Evolutionary conservation across 1,140 invertebrate genomes (phyloP), one percentile per base, ranked within the genome.

Genomic region (Anastrepha obliqua): DNA sequence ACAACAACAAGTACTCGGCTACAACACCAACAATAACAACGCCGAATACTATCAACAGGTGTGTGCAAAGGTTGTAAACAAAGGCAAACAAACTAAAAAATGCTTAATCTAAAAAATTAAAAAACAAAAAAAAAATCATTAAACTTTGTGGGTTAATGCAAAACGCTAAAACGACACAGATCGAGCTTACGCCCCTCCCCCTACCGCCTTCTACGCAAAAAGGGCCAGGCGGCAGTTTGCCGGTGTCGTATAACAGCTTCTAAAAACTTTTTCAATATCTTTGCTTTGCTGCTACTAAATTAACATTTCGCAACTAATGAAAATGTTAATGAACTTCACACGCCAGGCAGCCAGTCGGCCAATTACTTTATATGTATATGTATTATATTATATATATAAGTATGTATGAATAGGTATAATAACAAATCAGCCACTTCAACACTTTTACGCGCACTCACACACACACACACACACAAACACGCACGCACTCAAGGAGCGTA

Each of bases 251-350:
- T 44, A 60, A 60, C 39, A 9, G 59, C 59, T 86, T 17, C 17
- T 62, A 39, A 60, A 39, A 15, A 65, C 74, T 87, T 89, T 89
- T 90, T 90, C 88, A 87, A 86, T 90, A 81, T 90, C 89, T 90
- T 89, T 88, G 89, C 67, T 60, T 15, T 58, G 87, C n/a, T 64
- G 17, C 51, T 78, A 42, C 64, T 20, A 65, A 59, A 87, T 87
- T 87, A 85, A 89, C 89, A 89, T 91, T 92, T 91, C 90, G 88
- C 91, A 91, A 91, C 91, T 90, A 91, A 91, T 90, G 90, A 92
- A 92, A 74, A 88, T 88, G 87, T 88, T 88, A 88, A 88, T 88
- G 87, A 88, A 88, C 87, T 88, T 88, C 47, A 74, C 85, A 86
- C 85, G 58, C 15, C 85, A 55, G 59, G 85, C 85, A 42, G 85